phyloP scores from a whole-genome alignment of 2,888 invertebrate species.

The Hoplodrina blanda region DNA sequence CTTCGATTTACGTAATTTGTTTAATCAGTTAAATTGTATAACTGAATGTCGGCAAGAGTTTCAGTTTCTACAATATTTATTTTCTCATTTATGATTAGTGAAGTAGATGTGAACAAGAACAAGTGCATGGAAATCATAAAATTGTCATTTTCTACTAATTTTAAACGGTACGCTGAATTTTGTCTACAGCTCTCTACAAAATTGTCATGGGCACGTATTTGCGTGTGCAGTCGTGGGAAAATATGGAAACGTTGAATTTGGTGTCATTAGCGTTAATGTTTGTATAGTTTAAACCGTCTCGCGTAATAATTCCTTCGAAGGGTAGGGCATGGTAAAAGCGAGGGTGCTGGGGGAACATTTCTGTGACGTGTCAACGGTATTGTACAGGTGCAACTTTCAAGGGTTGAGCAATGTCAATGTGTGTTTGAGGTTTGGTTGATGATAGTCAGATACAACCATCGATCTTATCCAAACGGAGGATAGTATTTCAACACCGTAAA shows the following conservation, averaged over 20 bases:
- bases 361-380: neutral
- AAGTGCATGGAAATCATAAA: conserved; percentile 7
- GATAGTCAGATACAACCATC: neutral
- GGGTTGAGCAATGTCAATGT: neutral
- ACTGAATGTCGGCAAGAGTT: neutral
- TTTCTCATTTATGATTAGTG: neutral
- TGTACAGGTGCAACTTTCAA: conserved; percentile 9
- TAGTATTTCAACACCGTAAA: neutral
- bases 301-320: conserved; percentile 5
- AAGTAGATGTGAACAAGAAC: neutral
- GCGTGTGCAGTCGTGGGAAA: conserved; percentile 55
- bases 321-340: neutral
- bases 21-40: neutral
- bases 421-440: neutral
- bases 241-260: conserved; percentile 40
- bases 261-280: conserved; percentile 28
- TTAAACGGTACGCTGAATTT: conserved; percentile 33
- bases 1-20: neutral
- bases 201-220: conserved; percentile 42
- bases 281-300: conserved; percentile 9
- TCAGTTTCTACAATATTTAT: neutral
- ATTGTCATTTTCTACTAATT: conserved; percentile 37
- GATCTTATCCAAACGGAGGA: neutral
- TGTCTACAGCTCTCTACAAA: conserved; percentile 43
- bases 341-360: conserved; percentile 11